These are phyloP conservation scores for Melopsittacus undulatus DNA, from an alignment of 2,797 vertebrate genomes.

Conservation along the genomic window DNA sequence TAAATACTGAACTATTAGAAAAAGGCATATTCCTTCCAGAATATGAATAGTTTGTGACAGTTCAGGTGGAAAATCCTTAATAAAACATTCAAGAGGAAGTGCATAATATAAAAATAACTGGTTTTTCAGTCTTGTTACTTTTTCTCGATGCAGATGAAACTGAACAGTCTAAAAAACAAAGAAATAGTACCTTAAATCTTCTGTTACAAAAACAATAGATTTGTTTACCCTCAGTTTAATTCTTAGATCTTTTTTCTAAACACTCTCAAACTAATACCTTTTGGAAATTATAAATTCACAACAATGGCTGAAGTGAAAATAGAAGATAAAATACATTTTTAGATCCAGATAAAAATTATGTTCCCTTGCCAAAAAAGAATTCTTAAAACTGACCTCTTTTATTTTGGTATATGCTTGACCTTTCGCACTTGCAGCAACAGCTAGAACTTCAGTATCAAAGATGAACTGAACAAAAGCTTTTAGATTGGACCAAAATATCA, in stretches of 20 bases:
- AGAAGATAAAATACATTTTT: background rate
- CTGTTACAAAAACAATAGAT: background rate
- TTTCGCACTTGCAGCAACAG: slow-evolving; percentile 75
- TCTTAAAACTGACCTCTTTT: slow-evolving; percentile 82
- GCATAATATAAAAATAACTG: background rate
- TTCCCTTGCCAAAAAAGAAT: background rate
- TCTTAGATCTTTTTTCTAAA: background rate
- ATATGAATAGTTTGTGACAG: background rate
- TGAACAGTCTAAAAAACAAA: background rate
- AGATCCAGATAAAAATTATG: background rate
- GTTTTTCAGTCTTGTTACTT: too few species aligned
- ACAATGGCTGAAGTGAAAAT: background rate
- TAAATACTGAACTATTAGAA: background rate
- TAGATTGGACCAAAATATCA: slow-evolving; percentile 91
- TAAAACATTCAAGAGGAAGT: background rate
- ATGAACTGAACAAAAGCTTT: slow-evolving; percentile 85
- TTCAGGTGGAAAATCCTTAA: background rate
- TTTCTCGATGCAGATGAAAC: background rate
- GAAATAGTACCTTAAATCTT: background rate
- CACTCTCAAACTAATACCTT: background rate
- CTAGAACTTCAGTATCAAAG: slow-evolving; percentile 83
- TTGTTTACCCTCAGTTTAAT: background rate
- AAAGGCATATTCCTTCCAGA: background rate
- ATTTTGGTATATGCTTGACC: slow-evolving; percentile 77
- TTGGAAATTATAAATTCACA: background rate